Conservation (phyloP, 1,140 invertebrate genomes). For the Neelides sp. region DNA sequence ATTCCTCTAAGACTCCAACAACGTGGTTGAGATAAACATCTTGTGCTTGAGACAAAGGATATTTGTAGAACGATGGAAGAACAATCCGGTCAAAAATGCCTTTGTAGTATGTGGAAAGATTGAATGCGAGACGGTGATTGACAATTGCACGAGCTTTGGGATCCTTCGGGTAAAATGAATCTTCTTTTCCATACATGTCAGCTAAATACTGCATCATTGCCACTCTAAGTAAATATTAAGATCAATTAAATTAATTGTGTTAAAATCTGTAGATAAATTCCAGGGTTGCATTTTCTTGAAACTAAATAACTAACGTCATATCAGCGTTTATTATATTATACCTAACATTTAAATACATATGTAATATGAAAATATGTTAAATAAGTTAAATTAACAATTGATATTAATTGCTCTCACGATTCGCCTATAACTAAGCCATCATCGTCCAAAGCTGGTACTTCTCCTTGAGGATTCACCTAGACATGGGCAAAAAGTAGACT, state of each 20-base stretch:
- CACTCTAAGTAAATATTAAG: constrained; percentile 40
- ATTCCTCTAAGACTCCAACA: constrained; percentile 52
- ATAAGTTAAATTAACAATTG: no score
- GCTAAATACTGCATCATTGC: constrained; percentile 64
- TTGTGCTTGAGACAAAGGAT: neutral
- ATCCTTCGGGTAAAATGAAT: constrained; percentile 54
- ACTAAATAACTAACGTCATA: no score
- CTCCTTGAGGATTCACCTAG: constrained; percentile 65
- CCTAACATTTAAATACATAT: no score
- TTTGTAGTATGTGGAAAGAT: constrained; percentile 57
- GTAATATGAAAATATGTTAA: no score
- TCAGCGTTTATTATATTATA: no score
- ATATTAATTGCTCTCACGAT: constrained; percentile 37
- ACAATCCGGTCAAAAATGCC: constrained; percentile 53
- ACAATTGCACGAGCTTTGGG: constrained; percentile 51
- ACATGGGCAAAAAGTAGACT: constrained; percentile 11
- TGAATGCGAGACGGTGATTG: constrained; percentile 62
- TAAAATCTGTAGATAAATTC: neutral
- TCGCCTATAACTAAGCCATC: constrained; percentile 56
- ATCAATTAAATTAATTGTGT: neutral
- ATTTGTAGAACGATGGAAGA: constrained; percentile 32
- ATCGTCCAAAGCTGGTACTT: constrained; percentile 61
- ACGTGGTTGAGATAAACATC: constrained; percentile 43
- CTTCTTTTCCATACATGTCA: constrained; percentile 52
- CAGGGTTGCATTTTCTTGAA: neutral